Conservation (phyloP, 2,888 invertebrate species). For the Pristionchus entomophagus region DNA sequence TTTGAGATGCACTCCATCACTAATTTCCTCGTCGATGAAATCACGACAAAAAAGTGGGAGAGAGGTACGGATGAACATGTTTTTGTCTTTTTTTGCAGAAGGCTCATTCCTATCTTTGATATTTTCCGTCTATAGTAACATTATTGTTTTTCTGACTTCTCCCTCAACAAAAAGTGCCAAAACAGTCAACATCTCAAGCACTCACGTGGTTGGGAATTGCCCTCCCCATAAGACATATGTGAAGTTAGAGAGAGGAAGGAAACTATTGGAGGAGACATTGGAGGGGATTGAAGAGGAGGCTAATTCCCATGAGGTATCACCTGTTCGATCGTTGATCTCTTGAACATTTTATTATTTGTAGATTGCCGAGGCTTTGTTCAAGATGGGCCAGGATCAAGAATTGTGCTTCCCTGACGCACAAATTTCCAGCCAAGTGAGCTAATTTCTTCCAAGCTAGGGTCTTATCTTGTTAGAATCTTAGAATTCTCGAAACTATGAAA, state of each 20-base stretch:
- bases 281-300: neutral
- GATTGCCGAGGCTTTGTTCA: constrained; percentile 1
- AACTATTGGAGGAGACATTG: neutral
- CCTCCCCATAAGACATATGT: constrained; percentile 7
- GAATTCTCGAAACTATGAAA: too few relatives aligned
- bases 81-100: too few relatives aligned
- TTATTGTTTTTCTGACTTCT: too few relatives aligned
- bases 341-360: neutral
- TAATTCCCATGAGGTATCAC: neutral
- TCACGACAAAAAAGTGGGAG: neutral
- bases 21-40: neutral
- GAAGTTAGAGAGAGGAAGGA: constrained; percentile 1
- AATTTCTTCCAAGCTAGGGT: too few relatives aligned
- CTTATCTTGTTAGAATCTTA: neutral
- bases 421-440: neutral
- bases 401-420: neutral
- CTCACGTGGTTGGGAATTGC: constrained; percentile 20
- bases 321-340: too few relatives aligned
- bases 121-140: too few relatives aligned
- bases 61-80: too few relatives aligned
- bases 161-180: too few relatives aligned
- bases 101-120: too few relatives aligned
- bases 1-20: constrained; percentile 34
- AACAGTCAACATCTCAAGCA: neutral
- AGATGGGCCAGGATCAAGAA: neutral